These are phyloP conservation scores for Cerceris rybyensis DNA, from an alignment of 2,888 invertebrate genomes.

Conservation along the genomic window DNA sequence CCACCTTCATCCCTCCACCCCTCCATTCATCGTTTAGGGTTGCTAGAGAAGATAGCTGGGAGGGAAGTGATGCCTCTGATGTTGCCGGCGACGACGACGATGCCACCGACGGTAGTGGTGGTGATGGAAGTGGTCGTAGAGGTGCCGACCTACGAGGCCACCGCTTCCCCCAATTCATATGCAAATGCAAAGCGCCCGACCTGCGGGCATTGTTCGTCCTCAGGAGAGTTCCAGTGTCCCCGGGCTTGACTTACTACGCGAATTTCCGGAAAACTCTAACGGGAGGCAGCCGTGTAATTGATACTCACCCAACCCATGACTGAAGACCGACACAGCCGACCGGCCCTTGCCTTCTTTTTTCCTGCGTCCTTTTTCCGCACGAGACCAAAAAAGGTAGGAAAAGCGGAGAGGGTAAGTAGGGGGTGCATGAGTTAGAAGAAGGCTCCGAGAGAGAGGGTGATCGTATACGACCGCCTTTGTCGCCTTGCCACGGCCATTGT, in stretches of 20 bases:
- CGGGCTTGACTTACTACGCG: constrained; percentile 79
- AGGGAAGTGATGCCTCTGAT: constrained; percentile 8
- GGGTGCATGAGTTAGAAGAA: constrained; percentile 9
- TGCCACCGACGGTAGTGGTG: constrained; percentile 31
- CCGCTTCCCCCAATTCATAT: constrained; percentile 78
- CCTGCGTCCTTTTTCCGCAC: constrained; percentile 5
- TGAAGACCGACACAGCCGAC: not conserved
- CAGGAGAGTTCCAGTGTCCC: constrained; percentile 73
- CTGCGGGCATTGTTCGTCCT: constrained; percentile 77
- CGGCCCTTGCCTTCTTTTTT: too few species aligned
- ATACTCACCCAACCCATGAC: constrained; percentile 69
- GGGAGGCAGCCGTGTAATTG: constrained; percentile 77
- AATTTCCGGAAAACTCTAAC: constrained; percentile 80
- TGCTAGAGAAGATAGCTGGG: not conserved
- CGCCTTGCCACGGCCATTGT: constrained; percentile 52
- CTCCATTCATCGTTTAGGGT: not conserved
- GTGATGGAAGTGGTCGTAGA: constrained; percentile 46
- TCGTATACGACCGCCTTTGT: constrained; percentile 56
- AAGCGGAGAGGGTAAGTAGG: constrained; percentile 1
- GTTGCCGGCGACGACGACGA: constrained; percentile 20
- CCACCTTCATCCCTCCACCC: constrained; percentile 36
- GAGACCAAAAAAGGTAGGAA: constrained; percentile 28
- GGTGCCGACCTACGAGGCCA: constrained; percentile 54
- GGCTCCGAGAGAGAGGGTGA: constrained; percentile 13
- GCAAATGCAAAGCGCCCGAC: constrained; percentile 79